These are phyloP conservation scores for Ceuthmochares aereus DNA, from an alignment of 2,113 vertebrate species.

Conservation along the genomic window DNA sequence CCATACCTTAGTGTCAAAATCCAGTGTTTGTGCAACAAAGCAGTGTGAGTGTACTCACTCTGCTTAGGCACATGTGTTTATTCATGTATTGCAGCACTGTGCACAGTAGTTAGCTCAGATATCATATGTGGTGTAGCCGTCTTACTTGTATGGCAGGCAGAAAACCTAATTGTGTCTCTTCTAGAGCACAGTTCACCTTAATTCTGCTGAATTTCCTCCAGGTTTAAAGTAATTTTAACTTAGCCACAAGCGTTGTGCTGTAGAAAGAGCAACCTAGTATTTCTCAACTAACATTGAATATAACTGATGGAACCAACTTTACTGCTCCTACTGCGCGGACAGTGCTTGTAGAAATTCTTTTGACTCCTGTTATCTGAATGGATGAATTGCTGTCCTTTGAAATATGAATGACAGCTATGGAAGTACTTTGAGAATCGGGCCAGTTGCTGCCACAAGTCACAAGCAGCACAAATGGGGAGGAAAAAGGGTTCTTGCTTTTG, in stretches of 20 bases:
- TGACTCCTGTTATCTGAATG: neutral
- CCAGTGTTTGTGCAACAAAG: neutral
- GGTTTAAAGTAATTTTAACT: neutral
- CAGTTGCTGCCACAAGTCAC: neutral
- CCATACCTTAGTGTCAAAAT: neutral
- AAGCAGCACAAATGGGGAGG: neutral
- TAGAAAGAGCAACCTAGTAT: neutral
- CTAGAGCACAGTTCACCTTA: rapidly evolving
- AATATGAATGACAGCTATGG: neutral
- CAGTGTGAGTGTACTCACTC: neutral
- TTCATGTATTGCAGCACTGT: neutral
- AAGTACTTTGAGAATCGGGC: neutral
- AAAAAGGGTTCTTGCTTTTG: neutral
- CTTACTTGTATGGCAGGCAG: neutral
- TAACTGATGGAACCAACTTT: neutral
- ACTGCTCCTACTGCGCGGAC: neutral
- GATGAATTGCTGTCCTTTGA: neutral
- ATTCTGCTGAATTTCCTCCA: neutral
- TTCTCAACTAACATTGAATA: neutral
- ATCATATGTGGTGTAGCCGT: neutral
- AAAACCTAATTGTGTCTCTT: neutral
- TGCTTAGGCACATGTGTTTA: rapidly evolving
- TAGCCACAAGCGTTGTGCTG: neutral
- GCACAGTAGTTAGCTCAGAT: neutral
- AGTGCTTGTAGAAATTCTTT: neutral